Conservation (phyloP, 2,797 vertebrate genomes). For the Notamacropus eugenii region DNA sequence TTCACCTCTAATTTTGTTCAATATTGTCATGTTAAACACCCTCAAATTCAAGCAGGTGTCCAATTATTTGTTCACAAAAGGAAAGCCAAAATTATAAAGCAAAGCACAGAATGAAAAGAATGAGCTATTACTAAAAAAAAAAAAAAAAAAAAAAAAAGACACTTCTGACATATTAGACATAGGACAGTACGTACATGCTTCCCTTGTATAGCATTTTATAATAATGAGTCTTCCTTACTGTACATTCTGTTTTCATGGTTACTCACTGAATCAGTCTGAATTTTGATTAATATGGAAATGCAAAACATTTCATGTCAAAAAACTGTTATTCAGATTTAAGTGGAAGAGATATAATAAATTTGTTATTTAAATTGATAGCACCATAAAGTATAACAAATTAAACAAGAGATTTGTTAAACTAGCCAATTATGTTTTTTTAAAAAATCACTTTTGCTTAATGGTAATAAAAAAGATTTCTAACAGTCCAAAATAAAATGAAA, state of each 20-base stretch:
- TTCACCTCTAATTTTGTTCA: constrained; percentile 71
- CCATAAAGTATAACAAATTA: background rate
- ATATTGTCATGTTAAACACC: constrained; percentile 6
- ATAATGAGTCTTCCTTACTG: constrained; percentile 45
- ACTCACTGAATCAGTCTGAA: background rate
- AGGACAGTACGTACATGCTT: background rate
- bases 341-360: background rate
- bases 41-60: constrained; percentile 46
- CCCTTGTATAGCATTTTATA: background rate
- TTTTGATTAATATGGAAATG: constrained; percentile 6
- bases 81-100: constrained; percentile 48
- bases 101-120: constrained; percentile 26
- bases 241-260: constrained; percentile 31
- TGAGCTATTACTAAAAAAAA: background rate
- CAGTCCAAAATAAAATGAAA: background rate
- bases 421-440: background rate
- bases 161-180: background rate
- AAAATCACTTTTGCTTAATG: background rate
- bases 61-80: constrained; percentile 37
- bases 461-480: background rate
- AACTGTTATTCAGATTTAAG: constrained; percentile 9
- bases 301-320: constrained; percentile 40
- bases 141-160: no score
- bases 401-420: background rate
- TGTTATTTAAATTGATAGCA: background rate